Base-by-base conservation (phyloP, 2,888 invertebrate species). In the Drosophila meridionalis region DNA sequence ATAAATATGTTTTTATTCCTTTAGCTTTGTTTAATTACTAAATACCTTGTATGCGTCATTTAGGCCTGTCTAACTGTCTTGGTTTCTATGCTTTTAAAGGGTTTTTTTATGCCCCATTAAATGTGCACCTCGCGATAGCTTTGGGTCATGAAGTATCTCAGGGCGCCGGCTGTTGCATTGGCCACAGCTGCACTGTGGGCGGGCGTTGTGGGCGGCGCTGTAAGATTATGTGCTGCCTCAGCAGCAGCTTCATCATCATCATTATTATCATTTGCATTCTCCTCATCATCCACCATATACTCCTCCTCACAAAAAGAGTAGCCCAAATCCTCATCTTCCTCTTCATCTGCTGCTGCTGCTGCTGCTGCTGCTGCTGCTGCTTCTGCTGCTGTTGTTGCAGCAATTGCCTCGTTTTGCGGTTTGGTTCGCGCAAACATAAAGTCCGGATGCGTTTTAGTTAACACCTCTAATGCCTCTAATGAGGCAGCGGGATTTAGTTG, bases 251-350 rank as follows among this genome's bases (percentile, higher is more conserved):
- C 71, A 40, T 72, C 61, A 9, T 59, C 45, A 26, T 45, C 20
- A 43, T 59, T 61, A 52, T 43, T 53, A 26, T 59, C 59, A 52
- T 42, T 55, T 14, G 38, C 34, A 36, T 56, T 43, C 40, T 59
- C 61, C 20, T 42, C 62, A 52, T 47, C 78, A 55, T 87, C 80
- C 12, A 73, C 74, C 69, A 76, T 59, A 14, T 68, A 79, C 56
- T 89, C 88, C 59, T 92, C 92, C 69, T 92, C 92, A 69, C 89
- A 91, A 42, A 83, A 91, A 12, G 92, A 91, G 67, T 92, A 90
- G 40, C 92, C 89, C 30, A 90, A 76, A 60, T 92, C 92, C 72
- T 91, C 92, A 8, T 91, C 90, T 45, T 90, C 91, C 32, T 89
- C 86, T 65, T 71, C 68, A 60, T 57, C 61, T 38, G n/a, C 59